Conservation (phyloP, 2,888 invertebrate genomes). For the Cephus runcator region DNA sequence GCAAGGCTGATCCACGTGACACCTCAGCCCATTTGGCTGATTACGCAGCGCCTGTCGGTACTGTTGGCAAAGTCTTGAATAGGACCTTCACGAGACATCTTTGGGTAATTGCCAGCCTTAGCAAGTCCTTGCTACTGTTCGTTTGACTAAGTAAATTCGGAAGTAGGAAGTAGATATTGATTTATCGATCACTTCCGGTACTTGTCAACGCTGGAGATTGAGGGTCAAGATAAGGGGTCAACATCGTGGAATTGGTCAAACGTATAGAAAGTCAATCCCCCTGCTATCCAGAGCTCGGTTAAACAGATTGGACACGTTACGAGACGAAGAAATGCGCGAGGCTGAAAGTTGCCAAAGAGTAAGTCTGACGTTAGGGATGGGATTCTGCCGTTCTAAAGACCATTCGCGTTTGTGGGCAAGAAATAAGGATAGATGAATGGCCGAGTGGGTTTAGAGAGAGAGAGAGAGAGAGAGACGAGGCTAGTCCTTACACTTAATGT, state of each 20-base stretch:
- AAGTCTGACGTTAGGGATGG: not conserved
- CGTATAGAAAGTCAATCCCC: not conserved
- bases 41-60: not conserved
- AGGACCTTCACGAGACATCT: not conserved
- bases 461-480: too few relatives aligned
- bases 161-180: not conserved
- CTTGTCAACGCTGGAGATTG: not conserved
- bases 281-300: not conserved
- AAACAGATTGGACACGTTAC: not conserved
- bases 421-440: not conserved
- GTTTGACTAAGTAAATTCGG: not conserved
- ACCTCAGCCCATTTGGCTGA: not conserved
- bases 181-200: not conserved
- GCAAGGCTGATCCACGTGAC: not conserved
- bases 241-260: not conserved
- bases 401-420: too few relatives aligned
- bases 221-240: not conserved
- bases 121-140: not conserved
- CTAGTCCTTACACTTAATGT: too few relatives aligned
- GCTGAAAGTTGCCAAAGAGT: not conserved
- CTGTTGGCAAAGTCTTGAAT: not conserved
- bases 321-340: not conserved
- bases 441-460: too few relatives aligned
- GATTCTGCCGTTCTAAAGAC: not conserved
- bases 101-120: not conserved